Percentiles rank a stretch among this genome's conserved stretches.
Conservation (phyloP, 2,888 invertebrate species). For the Lepidocyrtoides sp. region DNA sequence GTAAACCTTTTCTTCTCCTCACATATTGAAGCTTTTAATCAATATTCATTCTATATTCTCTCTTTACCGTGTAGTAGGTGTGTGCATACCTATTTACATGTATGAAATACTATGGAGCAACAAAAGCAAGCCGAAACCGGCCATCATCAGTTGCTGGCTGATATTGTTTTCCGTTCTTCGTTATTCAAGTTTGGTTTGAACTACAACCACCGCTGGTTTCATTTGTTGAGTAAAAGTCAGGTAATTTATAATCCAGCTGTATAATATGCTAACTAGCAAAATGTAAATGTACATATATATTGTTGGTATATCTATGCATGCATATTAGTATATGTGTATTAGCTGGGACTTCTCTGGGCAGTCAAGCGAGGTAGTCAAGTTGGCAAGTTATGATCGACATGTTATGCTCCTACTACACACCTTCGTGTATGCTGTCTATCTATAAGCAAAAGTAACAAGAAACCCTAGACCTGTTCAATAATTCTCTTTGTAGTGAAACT, state of each 20-base stretch:
- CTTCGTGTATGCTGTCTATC: background rate
- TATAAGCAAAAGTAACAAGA: background rate
- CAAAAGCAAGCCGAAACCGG: background rate
- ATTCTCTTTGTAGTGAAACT: conserved; percentile 25
- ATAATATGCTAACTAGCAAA: background rate
- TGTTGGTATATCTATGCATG: too few species aligned
- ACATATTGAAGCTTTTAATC: conserved; percentile 47
- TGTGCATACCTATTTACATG: too few species aligned
- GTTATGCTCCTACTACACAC: background rate
- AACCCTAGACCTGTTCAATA: conserved; percentile 38
- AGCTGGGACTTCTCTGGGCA: background rate
- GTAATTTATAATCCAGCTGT: conserved; percentile 55
- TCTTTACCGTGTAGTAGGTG: too few species aligned
- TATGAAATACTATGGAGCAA: too few species aligned
- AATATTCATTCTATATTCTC: conserved; percentile 42
- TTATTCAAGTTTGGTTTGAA: background rate
- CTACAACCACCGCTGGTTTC: background rate
- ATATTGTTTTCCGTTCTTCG: background rate
- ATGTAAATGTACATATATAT: too few species aligned
- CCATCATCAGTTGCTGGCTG: background rate
- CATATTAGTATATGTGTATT: background rate
- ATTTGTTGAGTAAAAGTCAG: conserved; percentile 12
- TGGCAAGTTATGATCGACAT: conserved; percentile 9
- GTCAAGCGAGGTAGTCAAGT: conserved; percentile 3
- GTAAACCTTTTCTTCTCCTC: background rate